Evolutionary conservation across 2,113 vertebrate species (phyloP).

Genomic region (Electrona antarctica): DNA sequence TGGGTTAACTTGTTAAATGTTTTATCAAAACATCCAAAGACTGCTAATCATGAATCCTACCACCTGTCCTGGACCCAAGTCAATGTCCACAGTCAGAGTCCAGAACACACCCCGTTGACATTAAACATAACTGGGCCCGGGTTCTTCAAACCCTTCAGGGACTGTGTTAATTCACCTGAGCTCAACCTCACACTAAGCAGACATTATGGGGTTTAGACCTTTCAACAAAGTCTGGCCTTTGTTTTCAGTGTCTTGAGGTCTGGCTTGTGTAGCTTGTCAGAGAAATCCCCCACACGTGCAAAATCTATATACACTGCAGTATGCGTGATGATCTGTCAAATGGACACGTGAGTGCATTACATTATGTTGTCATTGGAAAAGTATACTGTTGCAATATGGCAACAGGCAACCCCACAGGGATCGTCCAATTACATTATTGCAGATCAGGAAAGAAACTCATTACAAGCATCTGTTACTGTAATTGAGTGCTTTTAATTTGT

Average conservation of each 20-base stretch:
- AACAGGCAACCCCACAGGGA: conserved; percentile 39
- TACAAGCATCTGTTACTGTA: too few relatives aligned
- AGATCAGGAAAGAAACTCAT: conserved; percentile 1
- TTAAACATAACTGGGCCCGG: conserved; percentile 36
- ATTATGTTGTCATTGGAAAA: conserved; percentile 39
- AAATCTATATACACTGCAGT: conserved; percentile 23
- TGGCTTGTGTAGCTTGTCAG: conserved; percentile 48
- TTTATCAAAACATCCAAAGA: conserved; percentile 1
- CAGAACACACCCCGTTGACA: conserved; percentile 20
- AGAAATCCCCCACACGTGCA: conserved; percentile 59
- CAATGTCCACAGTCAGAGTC: conserved; percentile 19
- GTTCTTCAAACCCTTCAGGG: conserved; percentile 28
- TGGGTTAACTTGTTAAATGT: neutral
- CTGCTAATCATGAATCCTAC: conserved; percentile 17
- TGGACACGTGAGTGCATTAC: conserved; percentile 38
- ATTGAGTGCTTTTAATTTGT: too few relatives aligned
- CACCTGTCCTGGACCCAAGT: conserved; percentile 27
- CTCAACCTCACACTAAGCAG: conserved; percentile 42
- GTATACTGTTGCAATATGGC: conserved; percentile 11
- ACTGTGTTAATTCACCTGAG: conserved; percentile 38
- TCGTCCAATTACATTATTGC: conserved; percentile 8
- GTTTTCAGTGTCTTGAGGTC: conserved; percentile 37
- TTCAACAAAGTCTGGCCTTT: conserved; percentile 51
- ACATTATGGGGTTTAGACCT: conserved; percentile 33
- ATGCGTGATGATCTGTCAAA: conserved; percentile 46